phyloP scores from a whole-genome alignment of 2,113 vertebrate species.

The Corythaixoides concolor region DNA sequence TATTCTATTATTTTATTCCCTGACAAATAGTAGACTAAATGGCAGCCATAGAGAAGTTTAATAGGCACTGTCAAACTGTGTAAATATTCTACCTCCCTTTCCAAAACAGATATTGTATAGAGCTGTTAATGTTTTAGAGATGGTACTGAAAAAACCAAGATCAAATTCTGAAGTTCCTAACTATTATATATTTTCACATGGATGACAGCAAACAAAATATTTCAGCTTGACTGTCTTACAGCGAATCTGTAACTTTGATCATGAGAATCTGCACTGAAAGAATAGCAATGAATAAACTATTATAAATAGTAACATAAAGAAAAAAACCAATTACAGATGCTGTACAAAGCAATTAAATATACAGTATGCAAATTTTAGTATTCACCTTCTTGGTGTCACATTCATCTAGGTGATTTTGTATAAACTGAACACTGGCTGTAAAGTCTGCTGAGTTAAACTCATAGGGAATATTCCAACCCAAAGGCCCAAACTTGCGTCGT shows the following conservation, averaged over 20 bases:
- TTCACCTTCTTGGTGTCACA: slow-evolving; percentile 79
- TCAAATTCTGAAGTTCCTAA: background rate
- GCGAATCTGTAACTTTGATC: background rate
- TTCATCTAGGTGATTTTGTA: slow-evolving; percentile 81
- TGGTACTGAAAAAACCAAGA: background rate
- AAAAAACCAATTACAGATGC: background rate
- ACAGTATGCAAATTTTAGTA: background rate
- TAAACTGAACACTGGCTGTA: slow-evolving; percentile 77
- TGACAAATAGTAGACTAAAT: background rate
- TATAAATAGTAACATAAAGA: background rate
- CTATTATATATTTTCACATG: background rate
- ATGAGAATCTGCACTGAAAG: background rate
- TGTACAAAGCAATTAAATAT: background rate
- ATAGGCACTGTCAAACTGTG: background rate
- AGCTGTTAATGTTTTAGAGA: background rate
- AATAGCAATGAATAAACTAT: background rate
- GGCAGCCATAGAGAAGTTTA: background rate
- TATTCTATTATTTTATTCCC: background rate
- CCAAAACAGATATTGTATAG: background rate
- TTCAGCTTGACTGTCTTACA: background rate
- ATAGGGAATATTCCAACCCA: slow-evolving; percentile 83
- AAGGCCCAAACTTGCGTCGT: slow-evolving; percentile 78
- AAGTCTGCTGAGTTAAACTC: slow-evolving; percentile 82
- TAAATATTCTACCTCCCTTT: background rate
- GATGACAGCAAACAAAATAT: background rate